Evolutionary conservation across 1,140 invertebrate species (phyloP).

Genomic region (Lasioglossum albipes): DNA sequence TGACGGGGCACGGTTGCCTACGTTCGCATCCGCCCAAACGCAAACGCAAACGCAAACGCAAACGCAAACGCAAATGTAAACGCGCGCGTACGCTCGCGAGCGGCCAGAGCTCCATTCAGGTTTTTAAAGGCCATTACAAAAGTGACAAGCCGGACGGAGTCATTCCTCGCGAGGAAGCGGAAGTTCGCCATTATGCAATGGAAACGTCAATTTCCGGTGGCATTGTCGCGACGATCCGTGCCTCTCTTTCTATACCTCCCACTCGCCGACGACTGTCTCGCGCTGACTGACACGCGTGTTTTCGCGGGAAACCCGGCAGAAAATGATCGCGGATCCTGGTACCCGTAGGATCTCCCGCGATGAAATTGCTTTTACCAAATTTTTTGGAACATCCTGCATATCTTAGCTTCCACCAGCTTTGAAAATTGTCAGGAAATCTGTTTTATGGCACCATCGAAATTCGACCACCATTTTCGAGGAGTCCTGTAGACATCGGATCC

Average conservation of each 20-base stretch:
- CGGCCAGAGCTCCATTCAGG: slow-evolving; percentile 57
- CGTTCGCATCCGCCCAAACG: slow-evolving; percentile 48
- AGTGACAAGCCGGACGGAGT: slow-evolving; percentile 68
- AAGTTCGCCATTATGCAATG: slow-evolving; percentile 71
- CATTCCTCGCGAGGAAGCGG: slow-evolving; percentile 69
- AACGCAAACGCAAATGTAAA: slow-evolving; percentile 9
- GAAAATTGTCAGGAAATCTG: too few relatives aligned
- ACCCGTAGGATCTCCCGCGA: too few relatives aligned
- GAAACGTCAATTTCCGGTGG: slow-evolving; percentile 72
- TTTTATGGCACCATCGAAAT: too few relatives aligned
- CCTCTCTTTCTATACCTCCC: slow-evolving; percentile 56
- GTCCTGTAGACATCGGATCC: not conserved
- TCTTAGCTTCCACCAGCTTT: too few relatives aligned
- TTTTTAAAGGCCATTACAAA: slow-evolving; percentile 68
- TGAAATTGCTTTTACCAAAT: too few relatives aligned
- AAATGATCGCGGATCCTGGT: slow-evolving; percentile 6
- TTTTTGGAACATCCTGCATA: too few relatives aligned
- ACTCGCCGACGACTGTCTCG: slow-evolving; percentile 1
- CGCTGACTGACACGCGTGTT: slow-evolving; percentile 1
- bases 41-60: not conserved
- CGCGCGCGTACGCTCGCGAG: slow-evolving; percentile 23
- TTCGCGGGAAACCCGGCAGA: slow-evolving; percentile 44
- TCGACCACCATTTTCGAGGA: too few relatives aligned
- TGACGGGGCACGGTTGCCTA: slow-evolving; percentile 12
- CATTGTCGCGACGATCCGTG: slow-evolving; percentile 64